phyloP scores from a whole-genome alignment of 2,888 invertebrate genomes.

The Lochmaea capreae region DNA sequence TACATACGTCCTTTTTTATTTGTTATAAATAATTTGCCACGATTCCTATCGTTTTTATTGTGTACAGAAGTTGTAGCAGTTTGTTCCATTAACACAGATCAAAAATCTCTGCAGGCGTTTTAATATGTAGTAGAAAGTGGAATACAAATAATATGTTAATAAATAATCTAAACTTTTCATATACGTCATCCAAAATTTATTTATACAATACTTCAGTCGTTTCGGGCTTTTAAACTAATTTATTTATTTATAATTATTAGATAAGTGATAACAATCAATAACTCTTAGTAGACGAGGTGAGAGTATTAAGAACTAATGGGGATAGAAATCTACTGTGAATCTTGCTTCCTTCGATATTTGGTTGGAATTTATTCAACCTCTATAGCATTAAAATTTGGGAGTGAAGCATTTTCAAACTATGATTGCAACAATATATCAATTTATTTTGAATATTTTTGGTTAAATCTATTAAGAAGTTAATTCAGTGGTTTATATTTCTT shows the following conservation, averaged over 20 bases:
- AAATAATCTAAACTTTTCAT: neutral
- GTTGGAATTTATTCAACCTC: too few relatives aligned
- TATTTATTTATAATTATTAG: neutral
- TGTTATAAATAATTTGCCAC: neutral
- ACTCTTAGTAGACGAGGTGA: neutral
- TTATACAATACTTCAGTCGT: neutral
- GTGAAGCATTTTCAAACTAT: too few relatives aligned
- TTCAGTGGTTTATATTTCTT: too few relatives aligned
- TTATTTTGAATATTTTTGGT: too few relatives aligned
- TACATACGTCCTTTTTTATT: too few relatives aligned
- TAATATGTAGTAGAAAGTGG: neutral
- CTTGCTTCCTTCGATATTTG: too few relatives aligned
- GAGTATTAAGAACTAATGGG: too few relatives aligned
- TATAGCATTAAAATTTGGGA: too few relatives aligned
- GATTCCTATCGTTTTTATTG: too few relatives aligned
- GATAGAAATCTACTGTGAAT: too few relatives aligned
- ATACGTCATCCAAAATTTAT: neutral
- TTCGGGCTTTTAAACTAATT: neutral
- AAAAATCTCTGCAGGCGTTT: neutral
- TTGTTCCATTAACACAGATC: constrained; percentile 1
- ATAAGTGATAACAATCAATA: neutral
- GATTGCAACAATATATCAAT: too few relatives aligned
- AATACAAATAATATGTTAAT: neutral
- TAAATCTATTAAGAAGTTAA: too few relatives aligned
- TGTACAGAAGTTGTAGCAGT: neutral